Base-by-base conservation (phyloP, 2,888 invertebrate genomes). In the Brenthis ino region DNA sequence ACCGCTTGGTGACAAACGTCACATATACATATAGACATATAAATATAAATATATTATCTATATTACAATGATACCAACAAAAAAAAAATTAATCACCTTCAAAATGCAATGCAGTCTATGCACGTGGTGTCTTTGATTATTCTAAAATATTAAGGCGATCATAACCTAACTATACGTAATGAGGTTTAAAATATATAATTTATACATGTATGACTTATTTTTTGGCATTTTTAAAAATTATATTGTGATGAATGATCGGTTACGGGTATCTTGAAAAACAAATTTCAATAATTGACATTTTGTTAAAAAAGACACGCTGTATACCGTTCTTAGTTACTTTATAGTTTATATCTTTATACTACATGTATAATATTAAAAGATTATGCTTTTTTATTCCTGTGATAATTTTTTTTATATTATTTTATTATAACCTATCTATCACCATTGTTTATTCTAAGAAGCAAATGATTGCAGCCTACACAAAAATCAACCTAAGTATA, bases 31-130 rank as follows among this genome's bases (percentile, higher is more conserved):
- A 74, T 71, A 74, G 77, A 76, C 76, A 77, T 76, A 76, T 72
- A 72, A 69, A 72, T 60, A 60, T 60, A 60, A 60, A 60, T 60
- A 60, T 60, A 50, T 28, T 60, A 50, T 60, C 50, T 60, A 50
- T 60, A 50, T 60, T 60, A 60, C 83, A 81, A 80, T 78, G 74
- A 78, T 81, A 78, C 69, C 74, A 72, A 75, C 72, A 74, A 77
- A 74, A 75, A 77, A 74, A 75, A 80, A 48, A 84, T n/a, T 83
- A 81, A 74, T 83, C 88, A 88, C 88, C 87, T 81, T 84, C 80
- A 85, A 91, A 91, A 91, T 91, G 91, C 91, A 84, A 85, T 81
- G 83, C 91, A 91, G 89, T 90, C 90, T 89, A 85, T 85, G 87
- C 89, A 87, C 79, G 73, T 86, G 89, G 87, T 89, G 89, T 89